Percentiles rank a stretch among this genome's conserved stretches.
Evolutionary conservation across 2,888 invertebrate genomes (phyloP).

Genomic region (Pristionchus entomophagus): DNA sequence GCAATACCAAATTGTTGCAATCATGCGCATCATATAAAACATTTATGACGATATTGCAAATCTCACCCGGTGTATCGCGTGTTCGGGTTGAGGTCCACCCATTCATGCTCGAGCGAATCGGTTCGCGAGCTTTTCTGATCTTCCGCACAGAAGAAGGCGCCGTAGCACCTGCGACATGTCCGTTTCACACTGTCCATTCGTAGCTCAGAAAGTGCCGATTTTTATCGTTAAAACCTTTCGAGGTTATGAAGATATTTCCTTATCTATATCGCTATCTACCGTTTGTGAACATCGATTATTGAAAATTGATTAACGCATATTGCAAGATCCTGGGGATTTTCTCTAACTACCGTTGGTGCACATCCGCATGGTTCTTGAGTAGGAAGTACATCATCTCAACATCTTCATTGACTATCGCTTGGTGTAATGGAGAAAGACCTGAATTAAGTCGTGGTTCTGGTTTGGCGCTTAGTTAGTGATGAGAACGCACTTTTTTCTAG

Average conservation of each 20-base stretch:
- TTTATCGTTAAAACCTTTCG: no score
- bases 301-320: no score
- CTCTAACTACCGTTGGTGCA: constrained; percentile 80
- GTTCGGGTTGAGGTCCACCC: constrained; percentile 86
- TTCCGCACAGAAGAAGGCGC: constrained; percentile 96
- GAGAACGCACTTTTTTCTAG: not conserved
- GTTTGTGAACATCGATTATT: no score
- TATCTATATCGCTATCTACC: no score
- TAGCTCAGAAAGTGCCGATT: no score
- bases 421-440: constrained; percentile 82
- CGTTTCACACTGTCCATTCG: no score
- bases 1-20: no score
- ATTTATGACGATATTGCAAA: no score
- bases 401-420: constrained; percentile 97
- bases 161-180: constrained; percentile 81
- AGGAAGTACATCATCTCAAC: constrained; percentile 96
- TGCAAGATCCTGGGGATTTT: no score
- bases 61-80: constrained; percentile 88
- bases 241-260: no score
- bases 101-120: constrained; percentile 91
- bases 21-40: no score
- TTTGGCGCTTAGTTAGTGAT: not conserved
- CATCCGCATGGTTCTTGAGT: constrained; percentile 90
- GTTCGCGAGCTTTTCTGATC: constrained; percentile 87
- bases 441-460: not conserved